A percentile compares a stretch with the other conserved stretches of the same genome.
phyloP scores from a whole-genome alignment of 2,888 invertebrate genomes.

The Drosophila kanekoi region DNA sequence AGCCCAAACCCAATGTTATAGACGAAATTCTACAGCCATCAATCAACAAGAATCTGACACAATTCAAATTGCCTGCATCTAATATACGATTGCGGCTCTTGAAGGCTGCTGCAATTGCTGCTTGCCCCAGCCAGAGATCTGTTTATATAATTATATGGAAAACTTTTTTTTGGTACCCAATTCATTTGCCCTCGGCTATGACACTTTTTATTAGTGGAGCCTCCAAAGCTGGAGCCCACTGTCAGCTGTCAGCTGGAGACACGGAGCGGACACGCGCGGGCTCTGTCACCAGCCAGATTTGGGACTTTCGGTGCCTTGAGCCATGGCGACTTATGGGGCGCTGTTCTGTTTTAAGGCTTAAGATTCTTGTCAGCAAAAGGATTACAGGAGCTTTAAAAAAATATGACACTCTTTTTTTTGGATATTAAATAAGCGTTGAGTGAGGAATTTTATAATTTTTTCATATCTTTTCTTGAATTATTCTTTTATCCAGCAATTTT shows the following conservation, averaged over 20 bases:
- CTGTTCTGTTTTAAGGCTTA: slow-evolving; percentile 62
- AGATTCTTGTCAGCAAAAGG: slow-evolving; percentile 77
- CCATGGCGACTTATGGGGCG: slow-evolving; percentile 20
- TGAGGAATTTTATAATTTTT: slow-evolving; percentile 8
- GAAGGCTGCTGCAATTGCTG: slow-evolving; percentile 49
- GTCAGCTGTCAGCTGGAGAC: slow-evolving; percentile 70
- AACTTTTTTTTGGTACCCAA: slow-evolving; percentile 30
- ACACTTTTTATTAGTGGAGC: slow-evolving; percentile 38
- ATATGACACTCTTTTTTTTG: slow-evolving; percentile 52
- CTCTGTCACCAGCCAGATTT: slow-evolving; percentile 63
- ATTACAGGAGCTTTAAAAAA: slow-evolving; percentile 76
- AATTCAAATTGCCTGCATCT: slow-evolving; percentile 74
- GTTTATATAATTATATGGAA: not conserved
- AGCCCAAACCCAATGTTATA: slow-evolving; percentile 13
- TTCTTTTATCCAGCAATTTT: slow-evolving; percentile 12
- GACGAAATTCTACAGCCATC: slow-evolving; percentile 64
- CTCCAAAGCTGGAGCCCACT: slow-evolving; percentile 44
- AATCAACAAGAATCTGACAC: slow-evolving; percentile 73
- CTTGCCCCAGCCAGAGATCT: slow-evolving; percentile 21
- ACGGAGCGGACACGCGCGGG: slow-evolving; percentile 43
- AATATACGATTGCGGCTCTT: slow-evolving; percentile 30
- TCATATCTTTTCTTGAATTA: slow-evolving; percentile 3
- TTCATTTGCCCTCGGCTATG: slow-evolving; percentile 36
- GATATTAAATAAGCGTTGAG: slow-evolving; percentile 46
- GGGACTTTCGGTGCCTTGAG: slow-evolving; percentile 39